A percentile compares a stretch with the other conserved stretches of the same genome.
phyloP scores from a whole-genome alignment of 2,888 invertebrate genomes.

The Dexiosoma caninum region DNA sequence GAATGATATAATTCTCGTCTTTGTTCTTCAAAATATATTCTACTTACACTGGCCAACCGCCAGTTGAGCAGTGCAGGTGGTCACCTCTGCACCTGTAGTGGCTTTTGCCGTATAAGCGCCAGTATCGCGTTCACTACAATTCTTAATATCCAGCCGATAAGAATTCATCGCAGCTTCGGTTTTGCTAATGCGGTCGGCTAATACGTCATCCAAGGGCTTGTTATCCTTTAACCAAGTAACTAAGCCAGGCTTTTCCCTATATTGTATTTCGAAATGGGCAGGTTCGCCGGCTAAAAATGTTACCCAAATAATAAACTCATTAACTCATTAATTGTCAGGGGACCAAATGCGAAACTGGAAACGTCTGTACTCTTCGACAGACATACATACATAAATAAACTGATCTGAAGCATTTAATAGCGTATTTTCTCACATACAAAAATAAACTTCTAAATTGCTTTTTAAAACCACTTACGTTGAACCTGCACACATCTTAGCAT shows the following conservation, averaged over 20 bases:
- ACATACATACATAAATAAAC: neutral
- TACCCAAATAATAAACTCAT: neutral
- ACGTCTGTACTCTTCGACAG: neutral
- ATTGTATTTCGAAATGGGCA: conserved; percentile 88
- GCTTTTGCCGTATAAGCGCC: conserved; percentile 95
- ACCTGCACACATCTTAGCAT: conserved; percentile 87
- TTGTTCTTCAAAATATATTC: too few relatives aligned
- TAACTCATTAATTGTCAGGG: neutral
- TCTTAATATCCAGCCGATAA: conserved; percentile 86
- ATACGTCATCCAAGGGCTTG: conserved; percentile 85
- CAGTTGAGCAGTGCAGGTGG: conserved; percentile 91
- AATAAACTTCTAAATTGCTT: neutral
- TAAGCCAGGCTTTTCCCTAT: conserved; percentile 82
- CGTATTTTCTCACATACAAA: neutral
- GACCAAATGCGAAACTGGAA: neutral
- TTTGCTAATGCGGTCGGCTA: conserved; percentile 85
- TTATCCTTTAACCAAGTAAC: conserved; percentile 94
- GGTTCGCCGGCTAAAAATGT: conserved; percentile 85
- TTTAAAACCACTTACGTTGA: conserved; percentile 85
- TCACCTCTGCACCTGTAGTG: conserved; percentile 87
- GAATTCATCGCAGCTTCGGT: conserved; percentile 81
- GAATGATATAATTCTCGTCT: neutral
- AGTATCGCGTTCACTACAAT: conserved; percentile 87
- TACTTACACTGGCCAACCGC: conserved; percentile 89
- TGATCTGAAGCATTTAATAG: neutral